Conservation (phyloP, 2,888 invertebrate species). For the Caenorhabditis sulstoni region DNA sequence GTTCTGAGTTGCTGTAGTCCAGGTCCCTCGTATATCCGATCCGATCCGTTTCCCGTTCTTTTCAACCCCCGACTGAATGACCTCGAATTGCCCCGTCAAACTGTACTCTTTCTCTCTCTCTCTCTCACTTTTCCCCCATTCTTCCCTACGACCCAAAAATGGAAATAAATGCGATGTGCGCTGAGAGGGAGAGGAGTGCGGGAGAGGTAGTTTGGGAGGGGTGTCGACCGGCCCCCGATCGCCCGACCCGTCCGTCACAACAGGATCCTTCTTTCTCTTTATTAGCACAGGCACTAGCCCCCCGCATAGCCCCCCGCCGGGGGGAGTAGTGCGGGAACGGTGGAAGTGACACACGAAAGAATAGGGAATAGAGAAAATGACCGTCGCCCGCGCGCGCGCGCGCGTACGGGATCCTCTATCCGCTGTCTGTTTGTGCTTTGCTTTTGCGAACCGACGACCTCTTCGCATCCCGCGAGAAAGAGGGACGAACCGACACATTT, state of each 20-base stretch:
- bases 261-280: conserved; percentile 41
- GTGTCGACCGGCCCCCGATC: conserved; percentile 5
- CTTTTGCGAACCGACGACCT: too few relatives aligned
- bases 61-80: conserved; percentile 1
- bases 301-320: background rate
- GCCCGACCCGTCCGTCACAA: conserved; percentile 20
- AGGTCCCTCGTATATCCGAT: conserved; percentile 6
- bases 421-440: too few relatives aligned
- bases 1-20: background rate
- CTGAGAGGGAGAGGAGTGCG: background rate
- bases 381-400: background rate
- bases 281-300: conserved; percentile 27
- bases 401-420: conserved; percentile 8
- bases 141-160: conserved; percentile 31
- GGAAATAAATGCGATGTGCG: conserved; percentile 23
- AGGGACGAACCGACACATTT: too few relatives aligned
- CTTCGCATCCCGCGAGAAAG: too few relatives aligned
- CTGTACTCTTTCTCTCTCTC: conserved; percentile 10
- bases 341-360: conserved; percentile 24
- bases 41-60: background rate
- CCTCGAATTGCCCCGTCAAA: conserved; percentile 40
- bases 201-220: background rate
- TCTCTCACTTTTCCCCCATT: background rate
- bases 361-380: too few relatives aligned
- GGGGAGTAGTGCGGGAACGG: background rate